Percentiles rank a stretch among this genome's conserved stretches.
Conservation (phyloP, 2,113 vertebrate species). For the Chaetorhynchus papuensis region DNA sequence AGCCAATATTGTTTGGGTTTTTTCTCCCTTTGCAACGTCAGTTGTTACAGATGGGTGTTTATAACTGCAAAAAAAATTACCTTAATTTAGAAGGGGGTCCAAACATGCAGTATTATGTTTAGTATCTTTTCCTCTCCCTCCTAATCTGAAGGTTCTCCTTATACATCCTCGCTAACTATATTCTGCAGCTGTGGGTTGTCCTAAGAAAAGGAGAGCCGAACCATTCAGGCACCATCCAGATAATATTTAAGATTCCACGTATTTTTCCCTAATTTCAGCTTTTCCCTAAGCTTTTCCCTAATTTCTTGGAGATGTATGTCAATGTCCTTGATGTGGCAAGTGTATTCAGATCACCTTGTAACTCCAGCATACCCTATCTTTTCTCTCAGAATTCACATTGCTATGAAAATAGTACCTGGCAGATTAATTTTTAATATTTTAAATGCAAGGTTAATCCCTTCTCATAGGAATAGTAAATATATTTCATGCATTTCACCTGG, state of each 20-base stretch:
- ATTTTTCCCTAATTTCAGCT: not conserved
- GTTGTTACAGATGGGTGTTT: not conserved
- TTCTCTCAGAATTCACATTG: not conserved
- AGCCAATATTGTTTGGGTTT: not conserved
- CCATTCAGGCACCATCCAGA: not conserved
- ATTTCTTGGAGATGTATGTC: not conserved
- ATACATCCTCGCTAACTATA: not conserved
- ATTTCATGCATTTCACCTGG: not conserved
- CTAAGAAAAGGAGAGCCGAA: not conserved
- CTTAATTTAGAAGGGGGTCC: not conserved
- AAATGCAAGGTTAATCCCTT: not conserved
- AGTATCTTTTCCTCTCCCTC: not conserved
- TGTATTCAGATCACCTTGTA: not conserved
- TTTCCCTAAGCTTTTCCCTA: not conserved
- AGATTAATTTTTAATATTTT: not conserved
- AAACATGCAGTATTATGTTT: not conserved
- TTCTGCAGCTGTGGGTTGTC: not conserved
- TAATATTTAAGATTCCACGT: not conserved
- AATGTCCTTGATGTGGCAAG: not conserved
- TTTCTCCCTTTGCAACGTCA: not conserved
- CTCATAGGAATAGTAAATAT: not conserved
- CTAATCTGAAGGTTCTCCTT: not conserved
- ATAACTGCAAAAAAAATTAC: not conserved
- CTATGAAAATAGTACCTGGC: not conserved
- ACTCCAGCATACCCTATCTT: not conserved